Conservation (phyloP, 2,113 vertebrate genomes). For the Nesogale talazaci region DNA sequence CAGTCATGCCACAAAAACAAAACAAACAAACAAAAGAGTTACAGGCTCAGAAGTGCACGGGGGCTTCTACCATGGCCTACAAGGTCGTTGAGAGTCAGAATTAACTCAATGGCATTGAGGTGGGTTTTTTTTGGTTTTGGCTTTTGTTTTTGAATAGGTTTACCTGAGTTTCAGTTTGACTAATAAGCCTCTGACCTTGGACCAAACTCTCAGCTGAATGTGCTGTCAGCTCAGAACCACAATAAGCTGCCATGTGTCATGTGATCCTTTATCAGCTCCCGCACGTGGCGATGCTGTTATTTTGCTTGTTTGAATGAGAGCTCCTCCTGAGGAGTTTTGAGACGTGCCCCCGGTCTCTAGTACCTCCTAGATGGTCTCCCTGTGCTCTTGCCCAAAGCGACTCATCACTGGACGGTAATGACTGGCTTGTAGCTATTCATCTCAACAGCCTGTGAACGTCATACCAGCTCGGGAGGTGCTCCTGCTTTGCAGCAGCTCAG, state of each 20-base stretch:
- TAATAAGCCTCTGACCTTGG: conserved; percentile 57
- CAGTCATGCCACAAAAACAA: too few species aligned
- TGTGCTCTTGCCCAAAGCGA: background rate
- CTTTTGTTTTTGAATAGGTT: background rate
- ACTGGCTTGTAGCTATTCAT: background rate
- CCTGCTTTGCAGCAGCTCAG: background rate
- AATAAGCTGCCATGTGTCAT: conserved; percentile 14
- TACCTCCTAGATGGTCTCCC: background rate
- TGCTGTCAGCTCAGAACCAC: conserved; percentile 62
- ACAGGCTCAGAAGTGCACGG: too few species aligned
- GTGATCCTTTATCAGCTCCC: conserved; percentile 50
- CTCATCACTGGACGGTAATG: background rate
- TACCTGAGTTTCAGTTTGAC: conserved; percentile 63
- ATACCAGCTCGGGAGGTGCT: background rate
- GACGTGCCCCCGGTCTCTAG: conserved; percentile 19
- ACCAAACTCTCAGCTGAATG: conserved; percentile 50
- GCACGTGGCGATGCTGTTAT: background rate
- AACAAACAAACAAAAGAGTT: too few species aligned
- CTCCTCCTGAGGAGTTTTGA: conserved; percentile 10
- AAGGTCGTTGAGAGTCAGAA: too few species aligned
- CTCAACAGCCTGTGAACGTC: background rate
- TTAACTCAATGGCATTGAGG: too few species aligned
- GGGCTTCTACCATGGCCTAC: too few species aligned
- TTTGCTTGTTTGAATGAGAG: background rate
- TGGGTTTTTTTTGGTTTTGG: too few species aligned